Percentiles rank a stretch among this genome's conserved stretches.
Evolutionary conservation across 2,113 vertebrate genomes (phyloP).

Genomic region (Fulmarus glacialis): DNA sequence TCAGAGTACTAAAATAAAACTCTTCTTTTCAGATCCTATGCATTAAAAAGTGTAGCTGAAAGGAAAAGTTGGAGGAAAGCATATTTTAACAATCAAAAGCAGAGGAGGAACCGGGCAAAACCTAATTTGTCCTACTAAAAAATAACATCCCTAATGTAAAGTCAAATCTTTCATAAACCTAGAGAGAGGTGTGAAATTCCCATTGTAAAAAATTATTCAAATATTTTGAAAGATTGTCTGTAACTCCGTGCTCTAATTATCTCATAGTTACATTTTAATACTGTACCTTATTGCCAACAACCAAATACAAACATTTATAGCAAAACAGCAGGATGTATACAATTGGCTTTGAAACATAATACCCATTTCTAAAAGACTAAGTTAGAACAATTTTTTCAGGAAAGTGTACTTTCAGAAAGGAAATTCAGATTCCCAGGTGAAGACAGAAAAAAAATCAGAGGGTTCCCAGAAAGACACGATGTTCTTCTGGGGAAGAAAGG

Average conservation of each 20-base stretch:
- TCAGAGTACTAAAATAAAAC: not conserved
- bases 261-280: not conserved
- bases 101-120: not conserved
- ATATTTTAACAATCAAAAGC: not conserved
- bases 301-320: not conserved
- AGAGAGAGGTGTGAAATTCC: not conserved
- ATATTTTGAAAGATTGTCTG: not conserved
- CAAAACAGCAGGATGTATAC: not conserved
- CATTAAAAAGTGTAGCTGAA: not conserved
- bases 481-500: not conserved
- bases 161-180: not conserved
- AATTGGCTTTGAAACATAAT: not conserved
- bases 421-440: not conserved
- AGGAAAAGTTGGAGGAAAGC: not conserved
- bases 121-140: not conserved
- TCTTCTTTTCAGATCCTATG: not conserved
- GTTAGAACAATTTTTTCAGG: not conserved
- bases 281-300: not conserved
- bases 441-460: not conserved
- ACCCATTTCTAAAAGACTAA: not conserved
- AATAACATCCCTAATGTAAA: not conserved
- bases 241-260: not conserved
- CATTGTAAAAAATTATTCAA: not conserved
- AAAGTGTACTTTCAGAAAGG: not conserved
- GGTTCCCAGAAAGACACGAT: not conserved